Evolutionary conservation across 2,797 vertebrate species (phyloP), one percentile per base, ranked within the genome.

Genomic region (Hybognathus amarus): DNA sequence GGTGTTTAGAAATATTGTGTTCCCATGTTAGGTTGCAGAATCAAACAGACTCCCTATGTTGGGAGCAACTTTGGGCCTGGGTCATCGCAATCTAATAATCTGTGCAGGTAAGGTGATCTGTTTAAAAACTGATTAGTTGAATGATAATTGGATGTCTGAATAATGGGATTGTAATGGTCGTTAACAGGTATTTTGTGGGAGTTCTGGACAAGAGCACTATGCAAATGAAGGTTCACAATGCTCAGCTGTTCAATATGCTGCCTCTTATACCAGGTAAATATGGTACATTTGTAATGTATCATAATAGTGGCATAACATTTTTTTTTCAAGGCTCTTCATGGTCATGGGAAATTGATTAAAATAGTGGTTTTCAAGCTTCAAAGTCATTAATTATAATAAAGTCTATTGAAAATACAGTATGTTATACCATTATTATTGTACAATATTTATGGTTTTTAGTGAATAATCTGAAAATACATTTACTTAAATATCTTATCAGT

Each of bases 231-330:
- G 92, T 99, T 24, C 97, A 97, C 86, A 95, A 92, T 11, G 97
- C 98, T 68, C 96, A 97, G 82, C 87, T 97, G 38, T 97, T 97
- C 89, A 96, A 94, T 81, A 95, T 99, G 96, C 95, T 96, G 59
- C 97, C 98, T 1, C 80, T 95, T 11, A 93, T 98, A 84, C 92
- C 95, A 94, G 97, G 97, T 98, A 91, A 30, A 45, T 24, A 56
- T 61, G 12, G 20, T 10, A 69, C 54, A 64, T 59, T 7, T 36
- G 24, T 38, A 22, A 54, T 54, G 13, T 27, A 13, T 61, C n/a
- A n/a, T 24, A 59, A 24, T 24, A 6, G n/a, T 13, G n/a, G 56
- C n/a, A 12, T 24, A 12, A 15, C 12, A 45, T 0, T n/a, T 56
- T 59, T 56, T 59, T 30, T n/a, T 40, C 13, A 24, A 22, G 6